Base-by-base conservation (phyloP, 2,888 invertebrate species). In the Pyrrhosoma nymphula region DNA sequence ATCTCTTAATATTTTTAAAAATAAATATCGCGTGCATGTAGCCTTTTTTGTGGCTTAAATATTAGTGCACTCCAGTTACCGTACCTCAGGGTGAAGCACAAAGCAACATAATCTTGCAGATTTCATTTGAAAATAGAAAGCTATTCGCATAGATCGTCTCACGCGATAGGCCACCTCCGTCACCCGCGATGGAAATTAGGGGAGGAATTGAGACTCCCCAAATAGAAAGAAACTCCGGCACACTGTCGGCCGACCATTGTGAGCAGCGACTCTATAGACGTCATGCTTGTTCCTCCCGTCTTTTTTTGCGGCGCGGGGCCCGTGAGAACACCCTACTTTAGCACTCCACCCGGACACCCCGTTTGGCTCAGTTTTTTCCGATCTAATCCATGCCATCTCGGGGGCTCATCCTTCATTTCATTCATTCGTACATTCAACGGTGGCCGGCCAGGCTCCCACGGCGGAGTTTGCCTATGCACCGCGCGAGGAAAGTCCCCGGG, bases 251-350 rank as follows among this genome's bases (percentile, higher is more conserved):
- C 82, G 35, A 20, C 47, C 47, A 47, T 47, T 47, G 47, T 47
- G 47, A n/a, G n/a, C n/a, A n/a, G n/a, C 75, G 75, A 12, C 35
- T 82, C 82, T n/a, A 26, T 12, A 10, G 30, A 82, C 82, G 82
- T 82, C 82, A 82, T 26, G 30, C 35, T 82, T 69, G 69, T 82
- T 26, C 82, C 82, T 8, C 47, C 8, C 16, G 35, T 82, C 35
- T 16, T 82, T 82, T 69, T 82, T 82, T 35, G 82, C 82, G n/a
- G 26, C 69, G 12, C 8, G 82, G 30, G 82, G 30, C 4, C 35
- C 82, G 82, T 82, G 82, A 35, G 82, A 82, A 82, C 82, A 82
- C 30, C 82, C 82, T 82, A 82, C 82, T 82, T 82, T 26, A 35
- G 30, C 30, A 60, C 82, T 35, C 82, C 35, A 35, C 82, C 69